Evolutionary conservation across 2,797 vertebrate species (phyloP).

Genomic region (Tenualosa ilisha): DNA sequence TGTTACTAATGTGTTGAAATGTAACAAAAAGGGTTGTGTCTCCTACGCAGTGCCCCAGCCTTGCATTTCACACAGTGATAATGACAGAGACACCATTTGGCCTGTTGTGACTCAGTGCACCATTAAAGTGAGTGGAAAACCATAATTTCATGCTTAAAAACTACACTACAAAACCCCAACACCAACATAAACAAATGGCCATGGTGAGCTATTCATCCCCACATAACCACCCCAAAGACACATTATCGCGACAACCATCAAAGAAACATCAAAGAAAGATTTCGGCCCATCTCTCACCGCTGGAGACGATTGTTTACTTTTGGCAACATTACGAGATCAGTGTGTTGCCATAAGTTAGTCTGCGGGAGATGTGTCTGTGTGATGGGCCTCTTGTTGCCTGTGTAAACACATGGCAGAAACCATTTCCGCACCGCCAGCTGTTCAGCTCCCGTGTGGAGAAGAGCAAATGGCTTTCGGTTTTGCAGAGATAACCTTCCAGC

Average conservation of each 20-base stretch:
- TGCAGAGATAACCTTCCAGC: neutral
- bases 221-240: neutral
- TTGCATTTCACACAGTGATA: too few relatives aligned
- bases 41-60: too few relatives aligned
- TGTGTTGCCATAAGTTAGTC: slow-evolving; percentile 6
- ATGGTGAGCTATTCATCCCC: neutral
- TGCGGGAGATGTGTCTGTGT: neutral
- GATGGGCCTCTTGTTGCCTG: slow-evolving; percentile 16
- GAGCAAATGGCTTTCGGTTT: slow-evolving; percentile 18
- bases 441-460: neutral
- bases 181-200: neutral
- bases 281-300: neutral
- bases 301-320: neutral
- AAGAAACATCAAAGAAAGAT: slow-evolving; percentile 3
- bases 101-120: too few relatives aligned
- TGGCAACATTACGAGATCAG: slow-evolving; percentile 21
- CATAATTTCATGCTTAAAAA: too few relatives aligned
- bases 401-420: neutral
- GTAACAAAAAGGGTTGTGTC: too few relatives aligned
- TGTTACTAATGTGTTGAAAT: too few relatives aligned
- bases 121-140: too few relatives aligned
- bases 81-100: too few relatives aligned
- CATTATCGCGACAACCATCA: neutral
- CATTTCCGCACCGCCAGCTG: slow-evolving; percentile 16
- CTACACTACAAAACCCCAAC: neutral